Percentiles rank a stretch among this genome's conserved stretches.
Conservation (phyloP, 2,797 vertebrate genomes). For the Megalops cyprinoides region DNA sequence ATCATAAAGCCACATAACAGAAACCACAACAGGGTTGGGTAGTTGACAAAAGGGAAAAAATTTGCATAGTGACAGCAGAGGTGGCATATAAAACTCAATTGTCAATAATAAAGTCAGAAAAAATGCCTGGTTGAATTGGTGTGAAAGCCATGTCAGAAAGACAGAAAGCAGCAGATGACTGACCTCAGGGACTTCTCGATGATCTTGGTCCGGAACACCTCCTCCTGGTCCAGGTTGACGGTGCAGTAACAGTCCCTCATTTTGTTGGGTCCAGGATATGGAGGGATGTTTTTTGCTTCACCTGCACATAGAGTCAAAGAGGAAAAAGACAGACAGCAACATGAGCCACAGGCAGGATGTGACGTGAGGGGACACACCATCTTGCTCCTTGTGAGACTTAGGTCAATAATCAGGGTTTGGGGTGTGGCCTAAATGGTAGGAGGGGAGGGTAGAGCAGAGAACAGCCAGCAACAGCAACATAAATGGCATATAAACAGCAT, state of each 20-base stretch:
- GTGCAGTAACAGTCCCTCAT: constrained; percentile 99
- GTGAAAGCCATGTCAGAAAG: not conserved
- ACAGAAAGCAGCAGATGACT: not conserved
- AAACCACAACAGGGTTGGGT: not conserved
- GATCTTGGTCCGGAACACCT: constrained; percentile 98
- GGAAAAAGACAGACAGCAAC: not conserved
- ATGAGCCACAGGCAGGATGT: not conserved
- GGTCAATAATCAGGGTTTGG: not conserved
- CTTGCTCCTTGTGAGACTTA: not conserved
- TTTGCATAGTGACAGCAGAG: not conserved
- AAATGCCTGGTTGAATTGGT: not conserved
- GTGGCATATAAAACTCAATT: not conserved
- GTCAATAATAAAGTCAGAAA: not conserved
- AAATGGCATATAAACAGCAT: too few species aligned
- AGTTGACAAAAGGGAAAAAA: not conserved
- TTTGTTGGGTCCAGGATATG: constrained; percentile 93
- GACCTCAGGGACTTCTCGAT: constrained; percentile 98
- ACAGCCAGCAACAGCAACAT: constrained; percentile 25
- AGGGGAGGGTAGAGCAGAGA: constrained; percentile 20
- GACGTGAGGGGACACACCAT: not conserved
- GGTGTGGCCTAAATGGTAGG: not conserved
- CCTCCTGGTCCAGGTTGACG: constrained; percentile 98
- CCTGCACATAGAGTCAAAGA: constrained; percentile 63
- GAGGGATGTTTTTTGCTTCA: constrained; percentile 98
- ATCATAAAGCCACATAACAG: not conserved